These are phyloP conservation scores for Cottoperca gobio DNA, from an alignment of 2,797 vertebrate genomes.

Conservation along the genomic window DNA sequence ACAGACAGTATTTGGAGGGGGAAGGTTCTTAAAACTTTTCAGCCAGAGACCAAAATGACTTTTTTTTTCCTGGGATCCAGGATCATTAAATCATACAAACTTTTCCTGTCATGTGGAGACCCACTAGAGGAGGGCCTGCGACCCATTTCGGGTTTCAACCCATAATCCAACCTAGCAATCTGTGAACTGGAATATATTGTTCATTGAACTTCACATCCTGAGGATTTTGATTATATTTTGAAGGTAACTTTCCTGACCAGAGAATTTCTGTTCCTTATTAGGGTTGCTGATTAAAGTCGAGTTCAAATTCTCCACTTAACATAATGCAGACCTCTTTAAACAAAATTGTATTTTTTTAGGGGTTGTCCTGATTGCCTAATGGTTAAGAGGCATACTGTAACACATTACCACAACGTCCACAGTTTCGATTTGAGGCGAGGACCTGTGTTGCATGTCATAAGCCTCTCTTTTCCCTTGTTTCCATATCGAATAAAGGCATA, in stretches of 20 bases:
- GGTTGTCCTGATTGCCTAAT: neutral
- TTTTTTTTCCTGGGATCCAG: slow-evolving; percentile 58
- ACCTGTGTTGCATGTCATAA: neutral
- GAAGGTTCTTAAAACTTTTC: slow-evolving; percentile 72
- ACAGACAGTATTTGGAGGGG: slow-evolving; percentile 64
- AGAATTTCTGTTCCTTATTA: slow-evolving; percentile 72
- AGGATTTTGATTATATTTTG: slow-evolving; percentile 69
- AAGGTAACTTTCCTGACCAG: slow-evolving; percentile 65
- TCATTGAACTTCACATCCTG: slow-evolving; percentile 76
- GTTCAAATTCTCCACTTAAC: slow-evolving; percentile 54
- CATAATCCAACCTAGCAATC: slow-evolving; percentile 75
- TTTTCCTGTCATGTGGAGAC: slow-evolving; percentile 74
- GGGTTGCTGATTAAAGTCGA: slow-evolving; percentile 57
- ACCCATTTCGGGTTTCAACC: slow-evolving; percentile 71
- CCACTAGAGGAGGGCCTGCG: slow-evolving; percentile 62
- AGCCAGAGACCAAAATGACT: slow-evolving; percentile 67
- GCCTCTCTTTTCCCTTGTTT: no score
- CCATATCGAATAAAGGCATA: neutral
- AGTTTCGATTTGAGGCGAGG: neutral
- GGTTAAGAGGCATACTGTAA: neutral
- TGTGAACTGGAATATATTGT: slow-evolving; percentile 79
- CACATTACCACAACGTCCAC: neutral
- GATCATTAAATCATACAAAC: slow-evolving; percentile 78
- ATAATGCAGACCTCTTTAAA: slow-evolving; percentile 45
- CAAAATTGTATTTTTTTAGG: slow-evolving; percentile 23